A percentile compares a stretch with the other conserved stretches of the same genome.
Evolutionary conservation across 2,888 invertebrate genomes (phyloP).

Genomic region (Coremacera marginata): DNA sequence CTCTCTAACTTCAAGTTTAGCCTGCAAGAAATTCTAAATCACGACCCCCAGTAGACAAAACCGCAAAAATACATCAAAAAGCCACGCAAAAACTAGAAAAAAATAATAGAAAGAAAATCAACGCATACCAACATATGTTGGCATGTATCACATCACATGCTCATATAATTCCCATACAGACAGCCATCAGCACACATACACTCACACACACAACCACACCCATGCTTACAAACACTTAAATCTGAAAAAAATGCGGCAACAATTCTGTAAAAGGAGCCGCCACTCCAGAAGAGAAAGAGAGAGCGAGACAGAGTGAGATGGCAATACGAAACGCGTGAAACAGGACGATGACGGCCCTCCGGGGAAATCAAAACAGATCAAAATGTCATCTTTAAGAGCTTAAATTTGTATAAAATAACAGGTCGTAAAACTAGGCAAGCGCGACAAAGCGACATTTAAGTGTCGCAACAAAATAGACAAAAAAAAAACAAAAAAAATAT

Average conservation of each 20-base stretch:
- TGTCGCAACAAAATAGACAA: background rate
- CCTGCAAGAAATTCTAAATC: constrained; percentile 13
- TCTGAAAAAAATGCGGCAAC: background rate
- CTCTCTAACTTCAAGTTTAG: constrained; percentile 38
- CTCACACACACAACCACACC: background rate
- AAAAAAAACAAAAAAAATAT: too few species aligned
- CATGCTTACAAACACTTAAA: background rate
- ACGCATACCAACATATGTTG: background rate
- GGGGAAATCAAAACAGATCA: constrained; percentile 67
- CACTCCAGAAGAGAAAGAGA: background rate
- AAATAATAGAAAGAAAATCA: constrained; percentile 10
- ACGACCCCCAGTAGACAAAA: constrained; percentile 23
- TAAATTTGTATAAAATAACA: constrained; percentile 66
- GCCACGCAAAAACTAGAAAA: constrained; percentile 32
- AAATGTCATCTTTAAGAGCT: constrained; percentile 68
- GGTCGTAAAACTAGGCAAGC: constrained; percentile 57
- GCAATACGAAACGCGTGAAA: background rate
- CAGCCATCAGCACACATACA: too few species aligned
- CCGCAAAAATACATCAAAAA: constrained; percentile 42
- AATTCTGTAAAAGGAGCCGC: background rate
- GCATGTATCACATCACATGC: background rate
- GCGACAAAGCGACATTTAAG: constrained; percentile 45
- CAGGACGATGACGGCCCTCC: constrained; percentile 44
- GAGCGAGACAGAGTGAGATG: background rate
- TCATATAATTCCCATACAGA: background rate